phyloP scores from a whole-genome alignment of 1,140 invertebrate genomes.

The Druon quercuslanigerum region DNA sequence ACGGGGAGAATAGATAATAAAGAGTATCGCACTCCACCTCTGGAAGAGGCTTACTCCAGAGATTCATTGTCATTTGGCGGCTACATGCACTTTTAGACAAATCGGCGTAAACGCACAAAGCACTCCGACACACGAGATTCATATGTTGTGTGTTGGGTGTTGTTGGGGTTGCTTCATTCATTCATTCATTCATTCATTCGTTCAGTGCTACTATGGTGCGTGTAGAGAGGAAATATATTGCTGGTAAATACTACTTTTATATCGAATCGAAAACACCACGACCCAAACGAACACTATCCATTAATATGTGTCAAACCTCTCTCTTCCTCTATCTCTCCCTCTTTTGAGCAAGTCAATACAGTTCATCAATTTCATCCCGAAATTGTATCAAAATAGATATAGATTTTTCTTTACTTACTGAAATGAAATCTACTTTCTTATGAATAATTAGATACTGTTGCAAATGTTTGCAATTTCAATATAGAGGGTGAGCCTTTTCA shows the following conservation, averaged over 20 bases:
- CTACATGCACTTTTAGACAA: conserved; percentile 28
- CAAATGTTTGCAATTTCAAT: too few relatives aligned
- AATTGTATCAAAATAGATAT: too few relatives aligned
- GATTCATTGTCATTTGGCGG: conserved; percentile 30
- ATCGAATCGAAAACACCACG: background rate
- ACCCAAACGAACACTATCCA: background rate
- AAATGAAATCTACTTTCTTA: too few relatives aligned
- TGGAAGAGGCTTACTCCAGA: conserved; percentile 15
- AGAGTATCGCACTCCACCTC: conserved; percentile 30
- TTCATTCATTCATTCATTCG: background rate
- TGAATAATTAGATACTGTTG: too few relatives aligned
- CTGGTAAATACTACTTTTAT: conserved; percentile 23
- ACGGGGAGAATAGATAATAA: conserved; percentile 29
- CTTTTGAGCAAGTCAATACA: background rate
- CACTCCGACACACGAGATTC: conserved; percentile 23
- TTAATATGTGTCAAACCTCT: conserved; percentile 1
- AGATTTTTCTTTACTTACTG: too few relatives aligned
- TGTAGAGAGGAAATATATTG: conserved; percentile 5
- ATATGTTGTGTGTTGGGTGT: background rate
- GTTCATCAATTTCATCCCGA: too few relatives aligned
- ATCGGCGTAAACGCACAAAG: conserved; percentile 28
- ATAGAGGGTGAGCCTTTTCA: too few relatives aligned
- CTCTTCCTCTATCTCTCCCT: too few relatives aligned
- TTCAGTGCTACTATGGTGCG: background rate
- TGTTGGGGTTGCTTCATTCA: background rate